These are phyloP conservation scores for Redunca redunca DNA, from an alignment of 2,113 vertebrate species.

Conservation along the genomic window DNA sequence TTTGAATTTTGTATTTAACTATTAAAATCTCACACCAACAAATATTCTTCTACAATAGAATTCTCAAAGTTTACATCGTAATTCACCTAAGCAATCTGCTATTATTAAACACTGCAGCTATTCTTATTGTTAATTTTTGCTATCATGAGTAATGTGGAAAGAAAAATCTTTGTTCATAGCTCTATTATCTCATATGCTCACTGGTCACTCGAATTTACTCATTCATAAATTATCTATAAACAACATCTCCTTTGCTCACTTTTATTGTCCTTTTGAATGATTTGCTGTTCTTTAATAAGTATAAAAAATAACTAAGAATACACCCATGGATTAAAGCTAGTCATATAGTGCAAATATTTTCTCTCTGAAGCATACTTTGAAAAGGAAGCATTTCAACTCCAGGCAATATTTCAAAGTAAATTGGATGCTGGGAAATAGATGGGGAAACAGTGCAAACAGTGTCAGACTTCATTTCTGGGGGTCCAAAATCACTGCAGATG, in stretches of 20 bases:
- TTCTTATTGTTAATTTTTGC: background rate
- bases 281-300: background rate
- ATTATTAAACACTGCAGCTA: background rate
- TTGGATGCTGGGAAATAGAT: background rate
- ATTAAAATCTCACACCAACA: background rate
- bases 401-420: background rate
- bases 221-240: slow-evolving; percentile 12
- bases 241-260: background rate
- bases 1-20: background rate
- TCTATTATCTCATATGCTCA: background rate
- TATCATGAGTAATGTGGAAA: background rate
- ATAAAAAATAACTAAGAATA: background rate
- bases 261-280: background rate
- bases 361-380: background rate
- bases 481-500: too few relatives aligned
- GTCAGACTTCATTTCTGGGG: too few relatives aligned
- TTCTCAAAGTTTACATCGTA: background rate
- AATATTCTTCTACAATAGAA: background rate
- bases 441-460: too few relatives aligned
- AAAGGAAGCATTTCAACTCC: background rate
- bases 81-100: background rate
- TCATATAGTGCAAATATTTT: background rate
- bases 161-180: background rate
- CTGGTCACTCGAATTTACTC: background rate
- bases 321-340: background rate